These are phyloP conservation scores for Salpingus planirostris DNA, from an alignment of 2,888 invertebrate species.

Conservation along the genomic window DNA sequence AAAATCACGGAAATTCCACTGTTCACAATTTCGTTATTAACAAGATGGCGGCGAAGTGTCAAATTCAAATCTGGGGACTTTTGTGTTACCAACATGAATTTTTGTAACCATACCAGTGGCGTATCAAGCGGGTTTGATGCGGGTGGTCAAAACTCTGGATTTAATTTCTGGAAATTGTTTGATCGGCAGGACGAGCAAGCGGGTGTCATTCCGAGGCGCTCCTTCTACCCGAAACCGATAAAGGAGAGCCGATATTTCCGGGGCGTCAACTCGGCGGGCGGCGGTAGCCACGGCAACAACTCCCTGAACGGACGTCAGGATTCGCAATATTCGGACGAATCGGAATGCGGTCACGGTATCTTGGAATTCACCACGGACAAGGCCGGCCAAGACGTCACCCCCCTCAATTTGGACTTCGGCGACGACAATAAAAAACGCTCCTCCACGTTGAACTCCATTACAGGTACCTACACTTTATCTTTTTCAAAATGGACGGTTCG, in stretches of 20 bases:
- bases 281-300: conserved; percentile 38
- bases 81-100: too few relatives aligned
- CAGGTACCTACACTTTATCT: too few relatives aligned
- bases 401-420: conserved; percentile 71
- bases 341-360: conserved; percentile 53
- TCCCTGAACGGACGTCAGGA: conserved; percentile 39
- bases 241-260: conserved; percentile 37
- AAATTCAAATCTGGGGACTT: too few relatives aligned
- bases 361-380: conserved; percentile 80
- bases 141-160: too few relatives aligned
- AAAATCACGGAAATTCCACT: too few relatives aligned
- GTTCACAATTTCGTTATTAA: too few relatives aligned
- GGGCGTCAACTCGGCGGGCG: conserved; percentile 35
- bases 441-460: conserved; percentile 66
- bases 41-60: too few relatives aligned
- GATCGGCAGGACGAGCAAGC: conserved; percentile 49
- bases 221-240: conserved; percentile 39
- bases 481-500: too few relatives aligned
- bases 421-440: conserved; percentile 54
- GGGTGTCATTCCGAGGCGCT: conserved; percentile 45
- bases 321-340: conserved; percentile 43
- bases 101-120: too few relatives aligned
- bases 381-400: conserved; percentile 81
- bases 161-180: too few relatives aligned
- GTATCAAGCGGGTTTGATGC: too few relatives aligned